phyloP scores from a whole-genome alignment of 1,140 invertebrate genomes.

The Heliconius melpomene region DNA sequence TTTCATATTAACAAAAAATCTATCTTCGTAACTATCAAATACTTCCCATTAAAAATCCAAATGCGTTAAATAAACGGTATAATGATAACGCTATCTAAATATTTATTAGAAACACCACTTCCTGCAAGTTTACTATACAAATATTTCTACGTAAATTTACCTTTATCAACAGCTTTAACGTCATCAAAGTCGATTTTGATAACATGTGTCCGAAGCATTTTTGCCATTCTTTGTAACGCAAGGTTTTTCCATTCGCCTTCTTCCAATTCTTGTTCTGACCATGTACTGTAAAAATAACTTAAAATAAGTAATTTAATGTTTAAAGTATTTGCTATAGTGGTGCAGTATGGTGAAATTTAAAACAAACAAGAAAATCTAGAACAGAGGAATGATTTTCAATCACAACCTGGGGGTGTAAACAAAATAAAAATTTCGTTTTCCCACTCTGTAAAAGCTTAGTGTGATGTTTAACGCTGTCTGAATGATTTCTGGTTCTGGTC shows the following conservation, averaged over 20 bases:
- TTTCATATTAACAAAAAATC: neutral
- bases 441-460: no score
- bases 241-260: conserved; percentile 72
- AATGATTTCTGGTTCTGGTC: no score
- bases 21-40: neutral
- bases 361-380: no score
- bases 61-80: neutral
- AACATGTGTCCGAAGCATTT: conserved; percentile 81
- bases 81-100: neutral
- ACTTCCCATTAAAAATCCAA: neutral
- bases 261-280: conserved; percentile 71
- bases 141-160: conserved; percentile 36
- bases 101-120: neutral
- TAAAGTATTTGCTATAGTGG: neutral
- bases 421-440: no score
- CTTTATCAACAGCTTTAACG: conserved; percentile 61
- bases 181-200: conserved; percentile 81
- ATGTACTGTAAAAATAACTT: conserved; percentile 49
- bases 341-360: no score
- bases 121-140: neutral
- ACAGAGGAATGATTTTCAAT: no score
- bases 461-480: no score
- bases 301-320: conserved; percentile 27
- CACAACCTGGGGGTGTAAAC: no score
- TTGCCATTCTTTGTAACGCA: conserved; percentile 76